These are phyloP conservation scores for Spheniscus humboldti DNA, from an alignment of 2,797 vertebrate species.

Conservation along the genomic window DNA sequence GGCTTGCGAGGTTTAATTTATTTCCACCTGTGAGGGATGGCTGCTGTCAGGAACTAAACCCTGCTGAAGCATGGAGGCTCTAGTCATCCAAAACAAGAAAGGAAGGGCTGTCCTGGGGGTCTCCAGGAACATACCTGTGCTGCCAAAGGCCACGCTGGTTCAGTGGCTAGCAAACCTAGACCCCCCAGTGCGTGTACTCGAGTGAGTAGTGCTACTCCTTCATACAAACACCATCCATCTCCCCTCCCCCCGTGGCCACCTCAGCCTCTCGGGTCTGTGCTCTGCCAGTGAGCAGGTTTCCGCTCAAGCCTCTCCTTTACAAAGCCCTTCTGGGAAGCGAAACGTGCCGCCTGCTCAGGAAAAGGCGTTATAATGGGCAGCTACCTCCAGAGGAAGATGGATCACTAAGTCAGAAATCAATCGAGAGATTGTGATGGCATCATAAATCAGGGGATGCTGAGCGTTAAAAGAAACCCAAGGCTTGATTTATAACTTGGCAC, in stretches of 20 bases:
- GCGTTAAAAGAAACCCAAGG: conserved; percentile 51
- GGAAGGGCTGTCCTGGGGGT: not conserved
- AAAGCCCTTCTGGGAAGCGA: conserved; percentile 34
- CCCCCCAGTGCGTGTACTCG: rapidly evolving
- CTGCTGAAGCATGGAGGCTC: not conserved
- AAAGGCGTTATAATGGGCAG: conserved; percentile 51
- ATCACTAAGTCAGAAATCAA: conserved; percentile 68
- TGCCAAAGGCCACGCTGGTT: not conserved
- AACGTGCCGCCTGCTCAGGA: not conserved
- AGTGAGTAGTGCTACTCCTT: not conserved
- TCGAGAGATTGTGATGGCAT: conserved; percentile 54
- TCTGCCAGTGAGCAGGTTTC: not conserved
- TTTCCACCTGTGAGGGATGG: not conserved
- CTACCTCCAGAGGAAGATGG: conserved; percentile 64
- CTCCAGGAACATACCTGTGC: not conserved
- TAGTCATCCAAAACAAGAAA: not conserved
- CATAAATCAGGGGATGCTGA: conserved; percentile 68
- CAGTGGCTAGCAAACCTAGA: too few species aligned
- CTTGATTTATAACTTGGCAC: conserved; percentile 67
- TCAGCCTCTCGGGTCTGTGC: not conserved
- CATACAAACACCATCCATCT: not conserved
- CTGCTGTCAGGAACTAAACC: not conserved
- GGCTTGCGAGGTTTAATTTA: not conserved
- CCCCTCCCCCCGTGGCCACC: not conserved
- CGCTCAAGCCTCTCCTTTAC: not conserved